Conservation (phyloP, 2,888 invertebrate species). For the Deilephila porcellus region DNA sequence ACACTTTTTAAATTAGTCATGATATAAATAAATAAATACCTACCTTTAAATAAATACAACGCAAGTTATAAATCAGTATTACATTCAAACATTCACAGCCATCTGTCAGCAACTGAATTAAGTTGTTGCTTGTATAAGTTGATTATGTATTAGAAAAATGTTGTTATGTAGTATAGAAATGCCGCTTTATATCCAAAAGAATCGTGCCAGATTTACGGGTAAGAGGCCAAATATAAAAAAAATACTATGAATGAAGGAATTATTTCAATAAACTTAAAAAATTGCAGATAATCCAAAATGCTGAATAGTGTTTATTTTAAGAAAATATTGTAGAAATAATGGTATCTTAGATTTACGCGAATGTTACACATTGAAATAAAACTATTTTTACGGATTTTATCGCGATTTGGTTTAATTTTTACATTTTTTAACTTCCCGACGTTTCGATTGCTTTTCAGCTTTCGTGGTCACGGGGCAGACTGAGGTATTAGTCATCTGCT, state of each 20-base stretch:
- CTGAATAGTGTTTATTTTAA: neutral
- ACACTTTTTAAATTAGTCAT: too few relatives aligned
- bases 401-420: too few relatives aligned
- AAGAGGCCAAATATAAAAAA: slow-evolving; percentile 10
- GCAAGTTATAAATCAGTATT: neutral
- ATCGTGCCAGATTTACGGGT: slow-evolving; percentile 15
- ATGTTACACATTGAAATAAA: too few relatives aligned
- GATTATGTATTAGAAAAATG: neutral
- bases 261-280: neutral
- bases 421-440: too few relatives aligned
- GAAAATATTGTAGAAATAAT: neutral
- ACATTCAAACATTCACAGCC: neutral
- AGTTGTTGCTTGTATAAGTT: slow-evolving; percentile 1
- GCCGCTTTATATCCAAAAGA: slow-evolving; percentile 14
- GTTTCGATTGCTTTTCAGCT: too few relatives aligned
- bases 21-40: too few relatives aligned
- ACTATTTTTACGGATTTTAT: too few relatives aligned
- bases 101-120: neutral
- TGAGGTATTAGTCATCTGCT: too few relatives aligned
- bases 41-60: too few relatives aligned
- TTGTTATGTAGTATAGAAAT: neutral
- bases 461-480: too few relatives aligned
- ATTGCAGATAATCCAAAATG: neutral
- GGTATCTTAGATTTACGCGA: too few relatives aligned
- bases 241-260: neutral